Conservation (phyloP, 2,888 invertebrate species). For the Hydropsyche betteni region DNA sequence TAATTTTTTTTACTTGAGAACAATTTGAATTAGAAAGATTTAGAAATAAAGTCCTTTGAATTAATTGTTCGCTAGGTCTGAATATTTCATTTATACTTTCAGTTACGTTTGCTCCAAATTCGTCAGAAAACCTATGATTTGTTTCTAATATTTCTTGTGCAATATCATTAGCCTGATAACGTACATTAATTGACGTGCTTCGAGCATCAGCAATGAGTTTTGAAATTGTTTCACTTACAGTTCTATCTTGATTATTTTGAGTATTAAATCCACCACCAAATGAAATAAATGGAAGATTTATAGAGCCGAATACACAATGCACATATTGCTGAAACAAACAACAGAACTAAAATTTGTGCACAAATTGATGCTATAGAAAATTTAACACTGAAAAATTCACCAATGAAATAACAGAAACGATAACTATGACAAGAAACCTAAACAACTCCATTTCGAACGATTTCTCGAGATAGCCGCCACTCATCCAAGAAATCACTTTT, state of each 20-base stretch:
- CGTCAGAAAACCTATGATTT: not conserved
- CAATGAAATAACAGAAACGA: not conserved
- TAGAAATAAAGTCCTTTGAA: not conserved
- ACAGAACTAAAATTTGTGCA: not conserved
- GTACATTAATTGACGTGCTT: not conserved
- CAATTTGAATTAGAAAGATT: not conserved
- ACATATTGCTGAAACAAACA: constrained; percentile 25
- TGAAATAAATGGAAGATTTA: constrained; percentile 4
- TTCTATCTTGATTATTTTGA: not conserved
- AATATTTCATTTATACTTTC: not conserved
- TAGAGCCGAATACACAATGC: constrained; percentile 3
- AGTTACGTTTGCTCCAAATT: not conserved
- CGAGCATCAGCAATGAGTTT: constrained; percentile 6
- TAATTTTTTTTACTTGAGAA: not conserved
- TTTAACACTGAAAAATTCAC: not conserved
- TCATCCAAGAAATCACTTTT: not conserved
- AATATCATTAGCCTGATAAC: not conserved
- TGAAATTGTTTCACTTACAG: not conserved
- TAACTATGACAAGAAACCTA: not conserved
- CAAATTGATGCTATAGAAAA: not conserved
- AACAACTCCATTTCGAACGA: not conserved
- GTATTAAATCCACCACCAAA: not conserved
- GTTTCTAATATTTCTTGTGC: not conserved
- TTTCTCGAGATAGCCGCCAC: not conserved
- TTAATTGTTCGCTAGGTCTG: not conserved